Evolutionary conservation across 1,140 invertebrate species (phyloP).

Genomic region (Saxidomus purpurata): DNA sequence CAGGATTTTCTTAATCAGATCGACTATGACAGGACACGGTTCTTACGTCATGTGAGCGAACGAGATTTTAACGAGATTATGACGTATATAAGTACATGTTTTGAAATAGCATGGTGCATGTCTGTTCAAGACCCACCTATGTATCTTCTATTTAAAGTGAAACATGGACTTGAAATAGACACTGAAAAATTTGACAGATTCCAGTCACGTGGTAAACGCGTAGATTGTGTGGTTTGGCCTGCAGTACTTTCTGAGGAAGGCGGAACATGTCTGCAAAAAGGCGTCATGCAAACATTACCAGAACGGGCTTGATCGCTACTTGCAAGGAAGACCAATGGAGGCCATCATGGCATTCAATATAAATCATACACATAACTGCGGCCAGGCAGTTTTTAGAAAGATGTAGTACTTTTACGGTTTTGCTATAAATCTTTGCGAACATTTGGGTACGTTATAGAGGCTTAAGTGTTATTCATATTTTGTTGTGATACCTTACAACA

Average conservation of each 20-base stretch:
- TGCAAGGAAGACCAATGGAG: no score
- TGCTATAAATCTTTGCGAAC: no score
- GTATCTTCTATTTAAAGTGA: constrained; percentile 64
- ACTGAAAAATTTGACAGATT: constrained; percentile 45
- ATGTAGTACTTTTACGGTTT: no score
- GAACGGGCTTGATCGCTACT: constrained; percentile 39
- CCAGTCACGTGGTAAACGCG: constrained; percentile 35
- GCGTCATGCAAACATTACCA: constrained; percentile 29
- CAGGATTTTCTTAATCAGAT: constrained; percentile 64
- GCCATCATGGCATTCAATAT: no score
- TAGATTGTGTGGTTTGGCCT: constrained; percentile 59
- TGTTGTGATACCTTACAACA: no score
- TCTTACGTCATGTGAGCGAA: constrained; percentile 55
- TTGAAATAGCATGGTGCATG: constrained; percentile 57
- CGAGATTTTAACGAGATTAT: constrained; percentile 51
- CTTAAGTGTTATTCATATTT: no score
- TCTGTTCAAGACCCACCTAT: constrained; percentile 57
- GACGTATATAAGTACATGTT: constrained; percentile 48
- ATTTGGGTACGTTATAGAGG: no score
- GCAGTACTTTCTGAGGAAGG: constrained; percentile 47
- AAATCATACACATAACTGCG: no score
- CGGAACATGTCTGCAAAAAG: constrained; percentile 58
- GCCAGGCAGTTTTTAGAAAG: no score
- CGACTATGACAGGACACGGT: constrained; percentile 59
- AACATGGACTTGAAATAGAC: constrained; percentile 43